Base-by-base conservation (phyloP, 2,888 invertebrate genomes). In the Boloria euphrosyne region DNA sequence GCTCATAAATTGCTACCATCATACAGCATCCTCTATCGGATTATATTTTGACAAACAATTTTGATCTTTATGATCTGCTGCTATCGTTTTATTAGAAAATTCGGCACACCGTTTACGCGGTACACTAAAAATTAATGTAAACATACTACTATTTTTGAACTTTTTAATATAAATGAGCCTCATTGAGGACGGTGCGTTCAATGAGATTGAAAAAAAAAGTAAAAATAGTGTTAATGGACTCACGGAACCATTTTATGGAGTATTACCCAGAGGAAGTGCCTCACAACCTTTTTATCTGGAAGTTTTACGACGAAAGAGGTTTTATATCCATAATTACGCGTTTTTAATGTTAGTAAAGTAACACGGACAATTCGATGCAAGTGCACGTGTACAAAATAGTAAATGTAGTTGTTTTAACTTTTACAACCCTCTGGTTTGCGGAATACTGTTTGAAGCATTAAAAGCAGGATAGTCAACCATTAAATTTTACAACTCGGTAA, bases 261-360 rank as follows among this genome's bases (percentile, higher is more conserved):
- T 72, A 80, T 85, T 84, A 82, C 78, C 72, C 77, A 75, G 77
- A 89, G 90, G 90, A 91, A 90, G 90, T 90, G 84, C 79, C 82
- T 84, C 79, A 87, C 83, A 83, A 83, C 83, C 84, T 87, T 89
- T 90, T 89, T 89, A 89, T 89, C 87, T 86, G 80, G 79, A 74
- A 74, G 80, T 88, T 90, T 90, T 84, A 90, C 80, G 89, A 81
- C 79, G 73, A 82, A 83, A 84, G 87, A 86, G 89, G 87, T 90
- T 90, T 91, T 88, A 90, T 90, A 89, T 84, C 80, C 89, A 87
- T 90, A 90, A 90, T 90, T 87, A 89, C 80, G 81, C 82, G 83
- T 80, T 86, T 57, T 88, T 84, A 81, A 85, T 80, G 82, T 78
- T 78, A 76, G 78, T 80, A 81, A 84, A 85, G 76, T 82, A 76